Conservation (phyloP, 2,888 invertebrate genomes). For the Bombylius major region DNA sequence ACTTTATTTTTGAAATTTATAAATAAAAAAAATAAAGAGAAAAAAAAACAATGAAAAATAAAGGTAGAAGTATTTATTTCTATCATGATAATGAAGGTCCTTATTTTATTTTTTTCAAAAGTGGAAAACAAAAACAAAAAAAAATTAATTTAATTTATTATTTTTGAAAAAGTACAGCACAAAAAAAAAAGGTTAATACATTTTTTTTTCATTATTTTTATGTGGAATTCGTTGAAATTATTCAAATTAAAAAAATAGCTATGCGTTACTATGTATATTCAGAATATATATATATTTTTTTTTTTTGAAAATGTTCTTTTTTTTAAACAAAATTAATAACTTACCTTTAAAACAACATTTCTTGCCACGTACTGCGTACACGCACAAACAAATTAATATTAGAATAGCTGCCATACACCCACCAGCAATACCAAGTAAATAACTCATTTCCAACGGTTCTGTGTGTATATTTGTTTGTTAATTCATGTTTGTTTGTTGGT, state of each 20-base stretch:
- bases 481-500: background rate
- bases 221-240: too few species aligned
- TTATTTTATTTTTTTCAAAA: background rate
- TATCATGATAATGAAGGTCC: too few species aligned
- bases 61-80: too few species aligned
- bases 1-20: too few species aligned
- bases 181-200: too few species aligned
- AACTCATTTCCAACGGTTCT: conserved; percentile 50
- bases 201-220: too few species aligned
- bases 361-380: conserved; percentile 45
- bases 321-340: conserved; percentile 17
- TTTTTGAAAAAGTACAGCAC: too few species aligned
- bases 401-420: conserved; percentile 43
- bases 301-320: background rate
- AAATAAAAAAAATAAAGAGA: too few species aligned
- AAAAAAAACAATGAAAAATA: too few species aligned
- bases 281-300: too few species aligned
- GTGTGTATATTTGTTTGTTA: conserved; percentile 18
- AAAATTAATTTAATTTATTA: background rate
- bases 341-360: conserved; percentile 51
- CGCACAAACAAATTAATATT: conserved; percentile 42
- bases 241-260: too few species aligned
- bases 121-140: conserved; percentile 10
- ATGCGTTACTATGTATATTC: too few species aligned
- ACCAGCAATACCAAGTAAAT: conserved; percentile 44